Evolutionary conservation across 2,113 vertebrate species (phyloP).

Genomic region (Catharus fuscescens): DNA sequence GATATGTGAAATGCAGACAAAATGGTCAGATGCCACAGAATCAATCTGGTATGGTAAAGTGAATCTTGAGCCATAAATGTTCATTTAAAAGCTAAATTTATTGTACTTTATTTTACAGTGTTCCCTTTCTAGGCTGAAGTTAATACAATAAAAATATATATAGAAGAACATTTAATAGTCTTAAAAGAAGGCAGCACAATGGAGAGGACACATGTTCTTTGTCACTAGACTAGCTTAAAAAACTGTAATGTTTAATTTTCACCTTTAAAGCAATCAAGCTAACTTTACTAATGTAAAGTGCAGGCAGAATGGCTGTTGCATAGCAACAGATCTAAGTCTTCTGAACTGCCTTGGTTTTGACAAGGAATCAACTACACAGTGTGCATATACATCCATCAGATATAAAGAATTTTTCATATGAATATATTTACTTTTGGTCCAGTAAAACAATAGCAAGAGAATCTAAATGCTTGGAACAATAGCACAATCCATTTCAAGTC

Average conservation of each 20-base stretch:
- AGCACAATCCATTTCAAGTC: slow-evolving; percentile 77
- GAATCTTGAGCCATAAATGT: neutral
- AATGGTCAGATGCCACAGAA: neutral
- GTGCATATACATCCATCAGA: slow-evolving; percentile 73
- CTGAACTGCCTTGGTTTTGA: slow-evolving; percentile 68
- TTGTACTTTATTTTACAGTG: slow-evolving; percentile 80
- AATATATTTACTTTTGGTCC: slow-evolving; percentile 80
- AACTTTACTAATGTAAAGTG: slow-evolving; percentile 73
- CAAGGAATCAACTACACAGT: slow-evolving; percentile 68
- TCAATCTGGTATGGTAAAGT: neutral
- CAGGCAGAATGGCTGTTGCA: slow-evolving; percentile 78
- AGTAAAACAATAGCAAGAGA: slow-evolving; percentile 77
- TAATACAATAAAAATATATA: slow-evolving; percentile 73
- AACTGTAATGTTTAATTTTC: slow-evolving; percentile 74
- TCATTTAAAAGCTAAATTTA: slow-evolving; percentile 80
- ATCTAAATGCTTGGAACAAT: slow-evolving; percentile 77
- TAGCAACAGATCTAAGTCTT: slow-evolving; percentile 75
- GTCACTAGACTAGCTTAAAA: slow-evolving; percentile 76
- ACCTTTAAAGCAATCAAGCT: slow-evolving; percentile 69
- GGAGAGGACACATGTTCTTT: slow-evolving; percentile 71
- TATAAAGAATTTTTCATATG: slow-evolving; percentile 72
- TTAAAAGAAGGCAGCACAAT: slow-evolving; percentile 75
- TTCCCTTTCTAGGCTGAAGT: slow-evolving; percentile 70
- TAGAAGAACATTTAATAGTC: slow-evolving; percentile 72
- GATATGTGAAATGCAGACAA: neutral